Percentiles rank a stretch among this genome's conserved stretches.
Conservation (phyloP, 2,113 vertebrate genomes). For the Panthera tigris region DNA sequence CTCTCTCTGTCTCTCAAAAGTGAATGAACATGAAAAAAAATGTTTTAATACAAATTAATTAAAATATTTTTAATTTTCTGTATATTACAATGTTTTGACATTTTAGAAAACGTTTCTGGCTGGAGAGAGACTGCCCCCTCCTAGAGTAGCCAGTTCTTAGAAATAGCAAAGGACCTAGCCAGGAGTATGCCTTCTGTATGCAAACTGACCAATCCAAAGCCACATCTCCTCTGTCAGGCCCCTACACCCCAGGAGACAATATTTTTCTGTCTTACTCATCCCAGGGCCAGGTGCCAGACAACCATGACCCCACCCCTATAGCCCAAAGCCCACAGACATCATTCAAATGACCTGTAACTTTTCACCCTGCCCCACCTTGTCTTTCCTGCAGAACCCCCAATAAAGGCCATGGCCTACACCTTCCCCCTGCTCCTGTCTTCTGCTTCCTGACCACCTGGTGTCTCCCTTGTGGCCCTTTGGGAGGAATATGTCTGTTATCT, state of each 20-base stretch:
- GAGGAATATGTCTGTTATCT: not conserved
- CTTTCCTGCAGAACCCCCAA: not conserved
- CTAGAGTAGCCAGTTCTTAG: not conserved
- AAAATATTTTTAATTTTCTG: not conserved
- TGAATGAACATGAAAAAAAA: too few relatives aligned
- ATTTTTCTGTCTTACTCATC: not conserved
- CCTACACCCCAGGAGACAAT: not conserved
- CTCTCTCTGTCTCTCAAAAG: too few relatives aligned
- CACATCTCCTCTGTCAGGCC: not conserved
- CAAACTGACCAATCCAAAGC: not conserved
- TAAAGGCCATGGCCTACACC: not conserved
- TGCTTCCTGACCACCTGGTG: not conserved
- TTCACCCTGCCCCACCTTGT: not conserved
- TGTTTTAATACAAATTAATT: not conserved
- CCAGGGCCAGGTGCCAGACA: not conserved
- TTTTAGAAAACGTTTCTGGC: not conserved
- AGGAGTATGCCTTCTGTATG: not conserved
- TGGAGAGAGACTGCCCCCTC: not conserved
- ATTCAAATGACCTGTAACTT: not conserved
- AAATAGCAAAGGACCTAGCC: not conserved
- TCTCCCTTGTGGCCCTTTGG: not conserved
- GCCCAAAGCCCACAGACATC: not conserved
- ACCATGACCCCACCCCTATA: not conserved
- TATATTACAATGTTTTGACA: not conserved
- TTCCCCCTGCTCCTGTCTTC: not conserved